phyloP scores from a whole-genome alignment of 92 coral and sea anemone species.

The Phymanthus crucifer region DNA sequence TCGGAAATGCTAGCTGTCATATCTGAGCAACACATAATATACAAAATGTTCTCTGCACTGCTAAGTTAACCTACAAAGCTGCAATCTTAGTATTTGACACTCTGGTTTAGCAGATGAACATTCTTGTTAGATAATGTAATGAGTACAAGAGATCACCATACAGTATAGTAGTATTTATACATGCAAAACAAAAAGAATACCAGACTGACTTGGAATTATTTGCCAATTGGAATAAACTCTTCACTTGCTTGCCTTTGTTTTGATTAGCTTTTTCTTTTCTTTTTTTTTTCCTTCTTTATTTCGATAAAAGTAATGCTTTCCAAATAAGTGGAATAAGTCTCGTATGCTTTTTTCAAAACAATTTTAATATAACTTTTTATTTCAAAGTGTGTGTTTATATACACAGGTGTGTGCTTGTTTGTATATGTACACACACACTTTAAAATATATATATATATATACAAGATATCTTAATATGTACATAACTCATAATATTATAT shows the following conservation, averaged over 20 bases:
- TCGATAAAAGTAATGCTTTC: background rate
- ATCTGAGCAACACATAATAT: no score
- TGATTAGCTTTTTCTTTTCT: background rate
- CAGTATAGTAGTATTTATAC: background rate
- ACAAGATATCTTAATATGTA: no score
- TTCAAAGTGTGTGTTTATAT: background rate
- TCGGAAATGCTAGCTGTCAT: no score
- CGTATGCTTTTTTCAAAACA: background rate
- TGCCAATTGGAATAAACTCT: background rate
- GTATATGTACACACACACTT: no score
- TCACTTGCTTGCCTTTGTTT: background rate
- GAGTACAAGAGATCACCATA: no score
- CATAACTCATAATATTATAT: no score
- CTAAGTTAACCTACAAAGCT: no score
- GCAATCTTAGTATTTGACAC: no score
- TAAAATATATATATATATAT: conserved; percentile 16
- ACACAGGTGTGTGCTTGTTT: no score
- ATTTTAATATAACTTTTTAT: background rate
- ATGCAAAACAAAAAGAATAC: background rate
- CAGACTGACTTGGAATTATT: background rate
- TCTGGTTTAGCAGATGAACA: no score
- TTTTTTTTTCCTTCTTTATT: background rate
- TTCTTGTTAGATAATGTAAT: no score
- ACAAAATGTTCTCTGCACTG: no score
- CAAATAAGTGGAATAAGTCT: background rate